phyloP scores from a whole-genome alignment of 2,797 vertebrate species.

The Caiman crocodilus region DNA sequence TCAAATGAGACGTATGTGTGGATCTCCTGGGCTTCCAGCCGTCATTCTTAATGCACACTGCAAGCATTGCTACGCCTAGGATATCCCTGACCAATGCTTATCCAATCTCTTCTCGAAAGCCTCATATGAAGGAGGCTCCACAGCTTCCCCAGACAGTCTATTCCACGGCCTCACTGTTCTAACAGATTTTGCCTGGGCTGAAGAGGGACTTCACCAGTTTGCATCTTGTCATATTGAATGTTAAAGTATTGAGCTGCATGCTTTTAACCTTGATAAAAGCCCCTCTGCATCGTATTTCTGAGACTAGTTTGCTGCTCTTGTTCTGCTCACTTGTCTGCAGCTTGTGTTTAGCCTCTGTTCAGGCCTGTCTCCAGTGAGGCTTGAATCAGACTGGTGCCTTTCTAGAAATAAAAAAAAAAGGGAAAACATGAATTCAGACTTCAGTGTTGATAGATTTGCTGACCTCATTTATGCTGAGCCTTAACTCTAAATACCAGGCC shows the following conservation, averaged over 20 bases:
- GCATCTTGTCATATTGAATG: background rate
- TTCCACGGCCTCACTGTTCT: too few species aligned
- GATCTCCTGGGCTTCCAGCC: too few species aligned
- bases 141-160: too few species aligned
- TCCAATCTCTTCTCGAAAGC: too few species aligned
- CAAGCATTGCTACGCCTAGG: too few species aligned
- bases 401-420: conserved; percentile 23
- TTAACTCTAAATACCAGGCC: conserved; percentile 7
- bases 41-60: too few species aligned
- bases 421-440: conserved; percentile 21
- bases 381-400: conserved; percentile 15
- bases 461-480: conserved; percentile 58
- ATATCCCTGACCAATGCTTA: too few species aligned
- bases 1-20: too few species aligned
- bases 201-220: background rate
- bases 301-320: background rate
- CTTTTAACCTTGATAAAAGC: background rate
- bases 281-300: background rate
- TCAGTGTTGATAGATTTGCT: conserved; percentile 51
- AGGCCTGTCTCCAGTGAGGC: background rate
- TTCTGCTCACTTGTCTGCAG: background rate
- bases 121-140: too few species aligned
- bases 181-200: background rate
- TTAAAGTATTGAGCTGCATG: background rate
- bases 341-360: background rate